A percentile compares a stretch with the other conserved stretches of the same genome.
These are phyloP conservation scores for Neoniphon sammara DNA, from an alignment of 2,797 vertebrate genomes.

Conservation along the genomic window DNA sequence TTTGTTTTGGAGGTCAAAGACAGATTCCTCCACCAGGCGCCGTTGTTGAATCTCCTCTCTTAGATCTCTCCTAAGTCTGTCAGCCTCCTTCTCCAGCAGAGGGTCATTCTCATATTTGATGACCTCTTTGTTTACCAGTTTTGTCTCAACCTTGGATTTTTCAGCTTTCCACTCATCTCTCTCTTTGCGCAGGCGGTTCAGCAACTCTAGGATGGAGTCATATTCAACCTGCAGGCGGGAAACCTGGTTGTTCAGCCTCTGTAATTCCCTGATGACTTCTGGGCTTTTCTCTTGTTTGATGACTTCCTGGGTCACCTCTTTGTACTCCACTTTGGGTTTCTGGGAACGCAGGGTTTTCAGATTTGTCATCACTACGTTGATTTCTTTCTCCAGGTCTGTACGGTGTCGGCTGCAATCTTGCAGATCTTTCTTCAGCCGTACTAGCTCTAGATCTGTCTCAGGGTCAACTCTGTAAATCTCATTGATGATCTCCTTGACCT, in stretches of 20 bases:
- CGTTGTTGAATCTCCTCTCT: slow-evolving; percentile 86
- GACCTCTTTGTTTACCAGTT: slow-evolving; percentile 89
- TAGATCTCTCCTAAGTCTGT: slow-evolving; percentile 87
- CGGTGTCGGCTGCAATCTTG: slow-evolving; percentile 79
- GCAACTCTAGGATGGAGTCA: slow-evolving; percentile 83
- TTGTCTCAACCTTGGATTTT: slow-evolving; percentile 91
- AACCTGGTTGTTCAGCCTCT: slow-evolving; percentile 88
- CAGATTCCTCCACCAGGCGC: slow-evolving; percentile 84
- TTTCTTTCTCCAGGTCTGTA: slow-evolving; percentile 78
- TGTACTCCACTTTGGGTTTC: slow-evolving; percentile 91
- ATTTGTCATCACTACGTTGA: slow-evolving; percentile 75
- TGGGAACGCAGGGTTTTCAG: slow-evolving; percentile 84
- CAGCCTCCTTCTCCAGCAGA: slow-evolving; percentile 90
- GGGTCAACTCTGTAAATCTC: slow-evolving; percentile 91
- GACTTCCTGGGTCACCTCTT: slow-evolving; percentile 90
- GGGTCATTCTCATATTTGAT: slow-evolving; percentile 93
- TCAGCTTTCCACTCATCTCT: slow-evolving; percentile 89
- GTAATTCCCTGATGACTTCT: slow-evolving; percentile 89
- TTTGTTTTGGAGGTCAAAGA: slow-evolving; percentile 91
- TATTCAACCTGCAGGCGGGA: slow-evolving; percentile 85
- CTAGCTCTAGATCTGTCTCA: slow-evolving; percentile 87
- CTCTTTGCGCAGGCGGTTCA: slow-evolving; percentile 86
- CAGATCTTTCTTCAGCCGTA: slow-evolving; percentile 85
- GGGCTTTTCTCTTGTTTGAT: slow-evolving; percentile 92
- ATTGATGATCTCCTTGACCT: slow-evolving; percentile 90